These are phyloP conservation scores for Arothron firmamentum DNA, from an alignment of 2,113 vertebrate genomes.

Conservation along the genomic window DNA sequence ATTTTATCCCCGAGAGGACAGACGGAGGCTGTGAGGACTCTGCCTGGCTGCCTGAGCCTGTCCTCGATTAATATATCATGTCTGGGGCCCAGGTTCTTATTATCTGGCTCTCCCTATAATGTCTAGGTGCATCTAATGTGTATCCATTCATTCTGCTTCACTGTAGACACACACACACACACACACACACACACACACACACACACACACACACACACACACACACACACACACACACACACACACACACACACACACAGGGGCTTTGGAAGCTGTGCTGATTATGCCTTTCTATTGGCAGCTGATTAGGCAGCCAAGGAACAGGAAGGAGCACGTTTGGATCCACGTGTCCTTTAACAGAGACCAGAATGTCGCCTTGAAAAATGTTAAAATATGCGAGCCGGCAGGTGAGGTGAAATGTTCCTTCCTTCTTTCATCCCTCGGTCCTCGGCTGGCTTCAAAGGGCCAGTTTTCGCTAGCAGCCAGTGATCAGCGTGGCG, in stretches of 20 bases:
- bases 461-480: background rate
- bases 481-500: background rate
- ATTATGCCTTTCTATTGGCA: constrained; percentile 13
- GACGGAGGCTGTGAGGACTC: constrained; percentile 35
- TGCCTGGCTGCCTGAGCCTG: constrained; percentile 36
- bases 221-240: too few species aligned
- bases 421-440: background rate
- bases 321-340: constrained; percentile 27
- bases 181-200: too few species aligned
- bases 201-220: too few species aligned
- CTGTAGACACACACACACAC: too few species aligned
- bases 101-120: constrained; percentile 22
- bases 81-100: constrained; percentile 35
- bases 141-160: constrained; percentile 31
- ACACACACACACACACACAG: too few species aligned
- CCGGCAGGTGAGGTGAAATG: constrained; percentile 31
- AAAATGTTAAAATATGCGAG: constrained; percentile 27
- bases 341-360: constrained; percentile 1
- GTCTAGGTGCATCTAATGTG: constrained; percentile 40
- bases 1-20: constrained; percentile 35
- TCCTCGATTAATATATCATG: constrained; percentile 59
- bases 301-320: constrained; percentile 26
- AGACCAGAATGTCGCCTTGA: constrained; percentile 9
- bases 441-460: constrained; percentile 12
- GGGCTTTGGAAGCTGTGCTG: too few species aligned